Evolutionary conservation across 2,113 vertebrate species (phyloP).

Genomic region (Lagopus muta): DNA sequence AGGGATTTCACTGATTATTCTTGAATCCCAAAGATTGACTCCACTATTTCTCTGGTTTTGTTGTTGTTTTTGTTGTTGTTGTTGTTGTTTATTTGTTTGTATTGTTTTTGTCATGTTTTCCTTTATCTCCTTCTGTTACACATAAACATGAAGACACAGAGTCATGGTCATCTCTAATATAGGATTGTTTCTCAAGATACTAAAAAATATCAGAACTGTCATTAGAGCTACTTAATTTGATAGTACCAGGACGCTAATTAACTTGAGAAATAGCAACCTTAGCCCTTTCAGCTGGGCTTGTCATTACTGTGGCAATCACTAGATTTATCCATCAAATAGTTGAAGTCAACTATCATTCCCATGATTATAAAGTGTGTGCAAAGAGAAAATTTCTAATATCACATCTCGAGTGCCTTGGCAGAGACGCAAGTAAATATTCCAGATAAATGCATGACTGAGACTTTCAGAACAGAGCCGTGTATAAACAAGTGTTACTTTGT

Average conservation of each 20-base stretch:
- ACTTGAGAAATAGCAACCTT: not conserved
- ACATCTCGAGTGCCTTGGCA: not conserved
- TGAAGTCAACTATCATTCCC: not conserved
- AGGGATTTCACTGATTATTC: not conserved
- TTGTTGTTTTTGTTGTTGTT: too few relatives aligned
- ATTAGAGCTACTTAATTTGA: not conserved
- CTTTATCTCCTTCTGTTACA: not conserved
- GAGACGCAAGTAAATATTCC: not conserved
- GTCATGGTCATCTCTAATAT: not conserved
- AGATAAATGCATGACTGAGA: not conserved
- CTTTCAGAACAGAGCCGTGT: not conserved
- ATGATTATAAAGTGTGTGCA: not conserved
- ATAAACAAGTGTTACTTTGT: constrained; percentile 51
- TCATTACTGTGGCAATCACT: not conserved
- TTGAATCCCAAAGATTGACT: not conserved
- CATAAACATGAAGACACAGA: rapidly evolving
- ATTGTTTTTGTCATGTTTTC: not conserved
- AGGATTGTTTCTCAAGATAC: not conserved
- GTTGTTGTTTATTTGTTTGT: not conserved
- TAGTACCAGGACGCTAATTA: not conserved
- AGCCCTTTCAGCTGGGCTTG: not conserved
- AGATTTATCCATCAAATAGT: not conserved
- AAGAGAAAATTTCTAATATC: not conserved
- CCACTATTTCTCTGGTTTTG: not conserved
- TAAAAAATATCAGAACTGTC: not conserved